phyloP scores from a whole-genome alignment of 1,140 invertebrate species.

The Tenebrio molitor region DNA sequence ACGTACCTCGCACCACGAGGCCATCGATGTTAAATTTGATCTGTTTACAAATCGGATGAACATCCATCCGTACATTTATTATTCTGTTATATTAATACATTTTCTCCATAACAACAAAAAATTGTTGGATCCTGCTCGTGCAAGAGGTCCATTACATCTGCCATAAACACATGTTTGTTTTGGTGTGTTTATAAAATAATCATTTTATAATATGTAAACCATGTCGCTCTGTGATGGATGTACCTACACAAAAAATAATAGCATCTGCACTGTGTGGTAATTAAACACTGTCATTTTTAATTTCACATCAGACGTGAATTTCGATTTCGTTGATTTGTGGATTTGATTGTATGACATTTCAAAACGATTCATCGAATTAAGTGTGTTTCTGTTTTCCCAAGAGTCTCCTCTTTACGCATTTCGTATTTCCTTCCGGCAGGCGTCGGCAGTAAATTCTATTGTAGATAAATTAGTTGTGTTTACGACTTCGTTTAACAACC shows the following conservation, averaged over 20 bases:
- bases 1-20: neutral
- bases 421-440: conserved; percentile 21
- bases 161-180: conserved; percentile 9
- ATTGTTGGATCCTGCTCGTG: neutral
- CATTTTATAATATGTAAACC: conserved; percentile 13
- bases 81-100: neutral
- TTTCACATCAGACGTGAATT: neutral
- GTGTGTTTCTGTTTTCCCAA: conserved; percentile 20
- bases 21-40: conserved; percentile 30
- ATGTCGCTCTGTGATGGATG: neutral
- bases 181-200: conserved; percentile 30
- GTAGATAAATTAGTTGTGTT: conserved; percentile 13
- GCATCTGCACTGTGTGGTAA: conserved; percentile 3
- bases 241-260: conserved; percentile 4
- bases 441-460: neutral
- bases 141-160: neutral
- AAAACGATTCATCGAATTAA: neutral
- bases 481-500: conserved; percentile 19
- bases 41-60: conserved; percentile 14
- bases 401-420: conserved; percentile 18
- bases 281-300: neutral
- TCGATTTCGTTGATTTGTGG: neutral
- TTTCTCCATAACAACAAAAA: neutral
- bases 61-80: neutral
- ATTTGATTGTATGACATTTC: neutral